Evolutionary conservation across 1,140 invertebrate genomes (phyloP).

Genomic region (Hyles euphorbiae): DNA sequence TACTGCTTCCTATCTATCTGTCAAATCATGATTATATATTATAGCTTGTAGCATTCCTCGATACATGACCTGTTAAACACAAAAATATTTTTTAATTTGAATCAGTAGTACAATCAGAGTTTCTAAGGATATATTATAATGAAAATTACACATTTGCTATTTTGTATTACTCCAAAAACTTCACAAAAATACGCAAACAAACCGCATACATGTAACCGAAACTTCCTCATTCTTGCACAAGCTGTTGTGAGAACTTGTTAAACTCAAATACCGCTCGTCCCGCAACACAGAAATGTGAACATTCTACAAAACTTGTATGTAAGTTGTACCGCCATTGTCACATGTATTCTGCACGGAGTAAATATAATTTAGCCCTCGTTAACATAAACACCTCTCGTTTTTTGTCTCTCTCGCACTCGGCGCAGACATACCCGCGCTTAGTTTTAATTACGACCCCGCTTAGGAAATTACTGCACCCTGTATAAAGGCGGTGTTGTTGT

Average conservation of each 20-base stretch:
- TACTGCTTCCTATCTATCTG: too few relatives aligned
- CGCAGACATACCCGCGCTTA: constrained; percentile 33
- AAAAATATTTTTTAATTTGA: too few relatives aligned
- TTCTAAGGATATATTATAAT: too few relatives aligned
- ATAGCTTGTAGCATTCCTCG: too few relatives aligned
- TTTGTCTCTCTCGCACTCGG: constrained; percentile 22
- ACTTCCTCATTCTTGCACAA: too few relatives aligned
- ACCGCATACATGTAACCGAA: too few relatives aligned
- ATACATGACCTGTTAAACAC: too few relatives aligned
- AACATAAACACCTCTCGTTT: constrained; percentile 32
- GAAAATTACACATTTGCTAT: too few relatives aligned
- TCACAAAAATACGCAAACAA: too few relatives aligned
- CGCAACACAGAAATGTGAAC: constrained; percentile 2
- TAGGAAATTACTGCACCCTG: constrained; percentile 33
- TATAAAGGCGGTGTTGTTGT: not conserved
- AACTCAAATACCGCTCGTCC: constrained; percentile 4
- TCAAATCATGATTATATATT: too few relatives aligned
- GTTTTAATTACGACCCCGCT: constrained; percentile 50
- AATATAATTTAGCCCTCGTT: constrained; percentile 57
- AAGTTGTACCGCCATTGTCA: constrained; percentile 22
- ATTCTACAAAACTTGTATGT: constrained; percentile 27
- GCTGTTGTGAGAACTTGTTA: not conserved
- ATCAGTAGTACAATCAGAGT: too few relatives aligned
- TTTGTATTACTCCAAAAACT: too few relatives aligned
- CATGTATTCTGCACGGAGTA: constrained; percentile 35